Evolutionary conservation across 2,888 invertebrate genomes (phyloP).

Genomic region (Caenorhabditis sp.): DNA sequence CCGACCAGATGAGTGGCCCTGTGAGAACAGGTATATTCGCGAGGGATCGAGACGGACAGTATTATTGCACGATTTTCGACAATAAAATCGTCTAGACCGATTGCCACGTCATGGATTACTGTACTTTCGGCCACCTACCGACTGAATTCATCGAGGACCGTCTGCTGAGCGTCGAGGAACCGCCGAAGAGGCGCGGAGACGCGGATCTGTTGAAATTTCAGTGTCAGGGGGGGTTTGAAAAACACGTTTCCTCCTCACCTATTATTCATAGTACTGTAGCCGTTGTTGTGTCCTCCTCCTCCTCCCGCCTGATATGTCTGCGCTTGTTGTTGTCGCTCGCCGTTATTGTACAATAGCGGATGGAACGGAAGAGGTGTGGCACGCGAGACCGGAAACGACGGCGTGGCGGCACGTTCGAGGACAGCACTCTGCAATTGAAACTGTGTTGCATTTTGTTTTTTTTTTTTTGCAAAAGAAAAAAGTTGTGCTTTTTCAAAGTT

Average conservation of each 20-base stretch:
- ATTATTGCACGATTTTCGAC: too few relatives aligned
- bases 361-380: conserved; percentile 78
- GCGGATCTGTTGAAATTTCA: conserved; percentile 62
- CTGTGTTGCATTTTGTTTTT: too few relatives aligned
- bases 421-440: conserved; percentile 58
- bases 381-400: conserved; percentile 91
- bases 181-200: conserved; percentile 81
- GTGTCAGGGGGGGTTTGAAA: not conserved
- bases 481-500: not conserved
- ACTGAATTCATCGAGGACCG: conserved; percentile 84
- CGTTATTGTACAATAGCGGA: conserved; percentile 74
- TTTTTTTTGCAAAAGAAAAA: conserved; percentile 1
- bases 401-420: conserved; percentile 86
- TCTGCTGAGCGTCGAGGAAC: conserved; percentile 82
- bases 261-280: conserved; percentile 48
- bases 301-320: conserved; percentile 2
- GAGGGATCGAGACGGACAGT: not conserved
- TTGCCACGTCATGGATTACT: too few relatives aligned
- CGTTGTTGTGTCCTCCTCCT: conserved; percentile 14
- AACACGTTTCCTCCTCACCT: conserved; percentile 16
- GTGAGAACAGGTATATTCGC: conserved; percentile 21
- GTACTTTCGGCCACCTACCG: conserved; percentile 63
- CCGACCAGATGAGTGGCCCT: not conserved
- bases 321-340: not conserved
- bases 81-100: not conserved